Evolutionary conservation across 2,113 vertebrate genomes (phyloP), one percentile per base, ranked within the genome.

Genomic region (Merops nubicus): DNA sequence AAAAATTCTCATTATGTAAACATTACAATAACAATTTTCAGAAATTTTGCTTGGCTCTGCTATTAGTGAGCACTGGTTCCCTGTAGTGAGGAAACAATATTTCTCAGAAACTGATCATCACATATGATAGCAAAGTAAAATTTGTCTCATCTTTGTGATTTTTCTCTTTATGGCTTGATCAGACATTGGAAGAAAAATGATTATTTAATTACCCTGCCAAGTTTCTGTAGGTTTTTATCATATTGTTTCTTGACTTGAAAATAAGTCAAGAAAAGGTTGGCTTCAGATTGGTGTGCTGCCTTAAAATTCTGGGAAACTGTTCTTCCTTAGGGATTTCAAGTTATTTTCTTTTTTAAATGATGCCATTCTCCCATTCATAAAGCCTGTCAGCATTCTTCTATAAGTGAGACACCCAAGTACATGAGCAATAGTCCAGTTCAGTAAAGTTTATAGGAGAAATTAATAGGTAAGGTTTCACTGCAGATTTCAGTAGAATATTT

Each of bases 1-100:
- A 96, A 98, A 97, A 97, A 91, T 74, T 97, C 95, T 98, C 97
- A 98, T 93, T 96, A 96, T 88, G 91, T 97, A 98, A 98, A 98
- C 96, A 98, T 96, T 97, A 93, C 92, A 94, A 97, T 96, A 97
- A 97, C 96, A 96, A 97, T 97, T 96, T 97, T 97, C 96, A 96
- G 77, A 98, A 97, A 95, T 98, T 98, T 98, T 95, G 84, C 95
- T 98, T 98, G 98, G 97, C 98, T 96, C 53, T 72, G 83, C 72
- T 48, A 53, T 95, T 93, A 97, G 82, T 69, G 94, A 96, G 57
- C 63, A 8, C 80, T 70, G 82, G 91, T 97, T 98, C 96, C 96
- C 97, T 90, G 94, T 84, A 95, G 94, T 45, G 96, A 97, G 95
- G 95, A 98, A 98, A 97, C 17, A 5, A 88, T 97, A 96, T 94